Conservation (phyloP, 2,888 invertebrate species). For the Allacma fusca region DNA sequence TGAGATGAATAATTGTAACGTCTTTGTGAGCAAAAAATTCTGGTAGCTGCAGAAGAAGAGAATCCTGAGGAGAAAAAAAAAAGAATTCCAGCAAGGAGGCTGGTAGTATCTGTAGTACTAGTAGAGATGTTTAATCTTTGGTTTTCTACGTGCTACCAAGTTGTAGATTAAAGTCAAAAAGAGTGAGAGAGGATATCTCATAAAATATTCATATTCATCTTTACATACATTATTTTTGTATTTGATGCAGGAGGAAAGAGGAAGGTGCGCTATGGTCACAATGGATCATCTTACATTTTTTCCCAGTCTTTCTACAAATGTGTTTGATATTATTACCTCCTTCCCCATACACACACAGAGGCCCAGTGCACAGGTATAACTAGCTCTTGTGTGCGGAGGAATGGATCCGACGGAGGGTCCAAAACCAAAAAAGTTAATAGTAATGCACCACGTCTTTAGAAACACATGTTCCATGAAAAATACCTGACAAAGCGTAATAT, state of each 20-base stretch:
- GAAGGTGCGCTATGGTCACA: slow-evolving; percentile 25
- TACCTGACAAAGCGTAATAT: slow-evolving; percentile 48
- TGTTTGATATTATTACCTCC: slow-evolving; percentile 39
- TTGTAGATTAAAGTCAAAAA: slow-evolving; percentile 23
- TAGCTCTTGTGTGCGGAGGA: not conserved
- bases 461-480: slow-evolving; percentile 45
- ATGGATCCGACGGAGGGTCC: slow-evolving; percentile 18
- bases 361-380: not conserved
- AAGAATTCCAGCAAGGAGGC: slow-evolving; percentile 20
- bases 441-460: slow-evolving; percentile 40
- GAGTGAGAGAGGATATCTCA: slow-evolving; percentile 25
- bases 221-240: slow-evolving; percentile 17
- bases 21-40: slow-evolving; percentile 23
- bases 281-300: slow-evolving; percentile 26
- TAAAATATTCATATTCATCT: slow-evolving; percentile 39
- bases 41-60: not conserved
- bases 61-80: slow-evolving; percentile 17
- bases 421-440: slow-evolving; percentile 21
- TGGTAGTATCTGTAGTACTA: not conserved
- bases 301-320: slow-evolving; percentile 23
- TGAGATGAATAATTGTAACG: slow-evolving; percentile 42
- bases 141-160: not conserved
- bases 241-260: slow-evolving; percentile 25
- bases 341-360: not conserved
- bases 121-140: slow-evolving; percentile 1